Base-by-base conservation (phyloP, 2,797 vertebrate species). In the Apogon talboti region DNA sequence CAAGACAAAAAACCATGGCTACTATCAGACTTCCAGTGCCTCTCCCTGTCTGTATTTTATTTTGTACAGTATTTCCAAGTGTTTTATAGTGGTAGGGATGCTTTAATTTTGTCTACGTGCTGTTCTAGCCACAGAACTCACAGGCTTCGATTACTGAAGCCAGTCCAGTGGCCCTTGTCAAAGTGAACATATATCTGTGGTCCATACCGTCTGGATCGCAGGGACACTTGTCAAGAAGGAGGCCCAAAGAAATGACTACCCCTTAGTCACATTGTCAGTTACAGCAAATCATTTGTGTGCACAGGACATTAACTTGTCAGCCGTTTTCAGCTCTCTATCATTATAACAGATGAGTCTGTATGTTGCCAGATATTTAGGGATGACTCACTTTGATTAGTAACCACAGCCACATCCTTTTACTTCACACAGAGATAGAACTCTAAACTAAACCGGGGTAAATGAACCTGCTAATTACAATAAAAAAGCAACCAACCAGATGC, bases 201-300 rank as follows among this genome's bases (percentile, higher is more conserved):
- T 62, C 33, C 37, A 16, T 45, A 11, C 42, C 58, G 46, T 61
- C 53, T 45, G 35, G 44, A 44, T 68, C 14, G 71, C 56, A 66
- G 68, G 55, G 71, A 75, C 61, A 41, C 50, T 43, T 24, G 43
- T 73, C 53, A 69, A 18, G 16, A 48, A 33, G 30, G n/a, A n/a
- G n/a, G n/a, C n/a, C n/a, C n/a, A n/a, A n/a, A n/a, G n/a, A 56
- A 52, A 56, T 18, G n/a, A 46, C 49, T 54, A 46, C 18, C 42
- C 28, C 10, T 61, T 2, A 0, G 40, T 24, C 19, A 46, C 54
- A 6, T 16, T 73, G 56, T 77, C 35, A 53, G 67, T 60, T 63
- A 50, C 19, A 57, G 57, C 48, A 44, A 74, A 24, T 76, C 64
- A 74, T 45, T 28, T 41, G 7, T 43, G 15, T 40, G 40, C 16